phyloP scores from a whole-genome alignment of 2,113 vertebrate species.

The Strix uralensis region DNA sequence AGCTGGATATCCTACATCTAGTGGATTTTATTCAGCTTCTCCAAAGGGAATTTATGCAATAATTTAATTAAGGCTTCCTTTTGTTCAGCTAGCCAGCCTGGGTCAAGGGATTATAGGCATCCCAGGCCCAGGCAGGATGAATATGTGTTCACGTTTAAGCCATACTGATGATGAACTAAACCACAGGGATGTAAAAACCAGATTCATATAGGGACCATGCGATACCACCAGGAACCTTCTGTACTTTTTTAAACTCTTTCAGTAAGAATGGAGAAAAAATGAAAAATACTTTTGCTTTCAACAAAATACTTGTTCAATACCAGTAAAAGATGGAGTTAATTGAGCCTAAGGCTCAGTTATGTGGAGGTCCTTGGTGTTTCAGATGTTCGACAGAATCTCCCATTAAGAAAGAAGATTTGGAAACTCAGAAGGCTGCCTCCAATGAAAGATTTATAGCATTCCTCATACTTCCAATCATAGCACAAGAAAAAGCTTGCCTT shows the following conservation, averaged over 20 bases:
- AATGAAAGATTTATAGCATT: not conserved
- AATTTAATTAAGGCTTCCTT: slow-evolving; percentile 58
- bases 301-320: not conserved
- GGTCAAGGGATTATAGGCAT: slow-evolving; percentile 53
- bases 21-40: slow-evolving; percentile 40
- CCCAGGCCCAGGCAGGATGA: not conserved
- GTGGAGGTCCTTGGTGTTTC: not conserved
- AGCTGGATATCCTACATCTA: not conserved
- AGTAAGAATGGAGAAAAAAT: not conserved
- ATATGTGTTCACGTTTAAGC: not conserved
- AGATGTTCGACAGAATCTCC: not conserved
- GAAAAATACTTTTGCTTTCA: not conserved
- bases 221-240: not conserved
- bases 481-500: not conserved
- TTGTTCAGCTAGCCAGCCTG: slow-evolving; percentile 29
- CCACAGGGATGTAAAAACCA: not conserved
- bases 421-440: not conserved
- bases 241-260: not conserved
- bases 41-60: slow-evolving; percentile 60
- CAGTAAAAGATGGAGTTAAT: not conserved
- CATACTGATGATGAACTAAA: not conserved
- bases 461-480: not conserved
- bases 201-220: not conserved
- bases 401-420: not conserved
- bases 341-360: not conserved